Evolutionary conservation across 2,797 vertebrate genomes (phyloP).

Genomic region (Carduelis carduelis): DNA sequence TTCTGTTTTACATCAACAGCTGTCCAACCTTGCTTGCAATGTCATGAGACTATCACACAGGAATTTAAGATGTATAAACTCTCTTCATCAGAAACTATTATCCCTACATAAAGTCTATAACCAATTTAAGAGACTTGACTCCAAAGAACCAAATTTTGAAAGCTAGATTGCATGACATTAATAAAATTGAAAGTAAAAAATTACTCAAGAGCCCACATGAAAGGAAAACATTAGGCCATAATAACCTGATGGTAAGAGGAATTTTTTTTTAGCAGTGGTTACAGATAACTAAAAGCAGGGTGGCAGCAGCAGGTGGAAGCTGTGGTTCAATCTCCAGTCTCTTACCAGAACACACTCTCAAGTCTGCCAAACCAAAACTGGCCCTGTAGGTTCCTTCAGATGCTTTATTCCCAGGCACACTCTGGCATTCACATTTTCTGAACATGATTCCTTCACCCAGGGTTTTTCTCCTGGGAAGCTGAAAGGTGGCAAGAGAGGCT

Average conservation of each 20-base stretch:
- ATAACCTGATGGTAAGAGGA: background rate
- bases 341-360: background rate
- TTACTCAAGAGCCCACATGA: slow-evolving; percentile 70
- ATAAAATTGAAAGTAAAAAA: slow-evolving; percentile 58
- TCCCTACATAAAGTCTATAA: background rate
- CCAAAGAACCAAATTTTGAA: background rate
- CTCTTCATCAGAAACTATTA: background rate
- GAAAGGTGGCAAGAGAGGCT: too few relatives aligned
- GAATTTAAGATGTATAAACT: background rate
- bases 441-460: too few relatives aligned
- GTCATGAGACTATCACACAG: background rate
- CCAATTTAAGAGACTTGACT: background rate
- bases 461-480: too few relatives aligned
- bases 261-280: background rate
- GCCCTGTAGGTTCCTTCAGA: background rate
- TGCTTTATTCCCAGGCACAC: background rate
- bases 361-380: background rate
- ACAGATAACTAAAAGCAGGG: background rate
- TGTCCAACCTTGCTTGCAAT: accelerated
- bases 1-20: background rate
- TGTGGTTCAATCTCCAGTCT: background rate
- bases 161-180: background rate
- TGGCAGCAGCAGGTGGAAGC: background rate
- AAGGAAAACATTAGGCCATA: slow-evolving; percentile 22
- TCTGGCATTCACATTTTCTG: too few relatives aligned